Base-by-base conservation (phyloP, 2,113 vertebrate species). In the Prunella fulvescens region DNA sequence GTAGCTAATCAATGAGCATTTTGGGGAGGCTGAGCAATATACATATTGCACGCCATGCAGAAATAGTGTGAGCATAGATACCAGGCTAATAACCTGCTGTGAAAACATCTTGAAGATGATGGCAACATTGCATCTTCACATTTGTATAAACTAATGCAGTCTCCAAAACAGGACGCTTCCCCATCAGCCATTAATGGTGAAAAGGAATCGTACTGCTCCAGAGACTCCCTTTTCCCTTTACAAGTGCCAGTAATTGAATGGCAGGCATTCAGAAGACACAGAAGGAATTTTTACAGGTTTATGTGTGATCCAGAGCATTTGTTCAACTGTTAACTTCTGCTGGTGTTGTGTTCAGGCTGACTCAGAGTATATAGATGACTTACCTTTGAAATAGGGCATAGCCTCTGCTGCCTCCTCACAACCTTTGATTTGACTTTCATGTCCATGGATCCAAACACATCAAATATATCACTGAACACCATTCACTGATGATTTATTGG, bases 101-200 rank as follows among this genome's bases (percentile, higher is more conserved):
- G 94, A 93, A 74, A 93, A 84, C 81, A 67, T 85, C 81, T 95
- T 80, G 82, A 91, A 73, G 69, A 6, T 53, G 58, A 65, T 56
- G 54, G 66, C 24, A 86, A 88, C 53, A 42, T 40, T 88, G 71
- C 58, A 72, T 82, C 86, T 90, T 90, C 83, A 72, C 80, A 70
- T 69, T 95, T 39, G 51, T 89, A 50, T 73, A 45, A 86, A 81
- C 76, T 83, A 53, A 80, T 61, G 53, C 62, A 69, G 58, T 69
- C 80, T 80, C 54, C 86, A 77, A 57, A 92, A 42, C 47, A 77
- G 80, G 67, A 88, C 90, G 50, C 50, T 93, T 72, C 62, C 44
- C 64, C 42, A n/a, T 83, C 91, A 95, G 64, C 90, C 0, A 0
- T 56, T 95, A 65, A 37, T 25, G 84, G 28, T 67, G 57, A 86